Evolutionary conservation across 2,888 invertebrate species (phyloP).

Genomic region (Apotomis capreana): DNA sequence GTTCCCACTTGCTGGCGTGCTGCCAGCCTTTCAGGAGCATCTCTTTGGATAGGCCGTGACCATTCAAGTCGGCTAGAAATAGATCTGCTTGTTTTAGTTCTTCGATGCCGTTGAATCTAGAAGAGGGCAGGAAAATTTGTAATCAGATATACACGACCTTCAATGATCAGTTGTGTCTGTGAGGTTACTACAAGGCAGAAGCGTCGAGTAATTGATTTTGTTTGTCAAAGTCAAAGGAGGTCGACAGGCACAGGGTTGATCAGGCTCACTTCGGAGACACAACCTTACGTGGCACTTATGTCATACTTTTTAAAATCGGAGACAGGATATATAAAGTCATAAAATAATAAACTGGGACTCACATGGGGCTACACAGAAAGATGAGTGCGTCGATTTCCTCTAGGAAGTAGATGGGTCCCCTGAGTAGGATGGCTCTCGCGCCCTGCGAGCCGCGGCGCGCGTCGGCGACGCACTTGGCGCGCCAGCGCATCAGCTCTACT

Average conservation of each 20-base stretch:
- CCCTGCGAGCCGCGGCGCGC: conserved; percentile 86
- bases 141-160: neutral
- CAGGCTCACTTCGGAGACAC: too few relatives aligned
- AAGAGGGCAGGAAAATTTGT: conserved; percentile 46
- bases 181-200: too few relatives aligned
- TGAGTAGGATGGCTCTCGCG: conserved; percentile 88
- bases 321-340: too few relatives aligned
- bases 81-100: conserved; percentile 91
- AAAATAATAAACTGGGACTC: conserved; percentile 62
- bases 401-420: conserved; percentile 93
- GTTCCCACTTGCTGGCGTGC: conserved; percentile 90
- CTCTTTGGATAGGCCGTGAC: conserved; percentile 92
- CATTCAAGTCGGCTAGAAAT: conserved; percentile 92
- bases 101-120: conserved; percentile 91
- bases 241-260: too few relatives aligned
- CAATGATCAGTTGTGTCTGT: too few relatives aligned
- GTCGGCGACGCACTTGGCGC: conserved; percentile 65
- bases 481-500: conserved; percentile 88
- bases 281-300: too few relatives aligned
- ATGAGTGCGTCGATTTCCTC: conserved; percentile 91
- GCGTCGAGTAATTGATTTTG: too few relatives aligned
- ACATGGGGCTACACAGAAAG: conserved; percentile 95
- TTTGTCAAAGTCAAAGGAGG: too few relatives aligned
- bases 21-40: conserved; percentile 94
- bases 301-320: too few relatives aligned